Conservation (phyloP, 2,888 invertebrate species). For the Cheilosia variabilis region DNA sequence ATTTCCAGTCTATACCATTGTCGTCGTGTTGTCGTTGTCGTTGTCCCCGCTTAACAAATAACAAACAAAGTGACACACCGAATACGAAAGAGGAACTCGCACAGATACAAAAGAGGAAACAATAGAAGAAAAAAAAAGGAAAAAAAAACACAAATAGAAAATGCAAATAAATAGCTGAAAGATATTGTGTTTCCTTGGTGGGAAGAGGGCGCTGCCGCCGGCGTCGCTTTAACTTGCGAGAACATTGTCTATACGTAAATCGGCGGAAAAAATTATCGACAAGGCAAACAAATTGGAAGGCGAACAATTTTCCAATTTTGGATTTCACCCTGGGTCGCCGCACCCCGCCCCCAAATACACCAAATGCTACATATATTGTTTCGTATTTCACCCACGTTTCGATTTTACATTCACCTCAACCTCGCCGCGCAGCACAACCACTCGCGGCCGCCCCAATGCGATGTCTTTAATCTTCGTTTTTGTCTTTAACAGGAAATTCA, state of each 20-base stretch:
- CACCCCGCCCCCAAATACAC: background rate
- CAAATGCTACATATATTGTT: constrained; percentile 8
- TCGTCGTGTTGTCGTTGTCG: constrained; percentile 20
- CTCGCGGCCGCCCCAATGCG: background rate
- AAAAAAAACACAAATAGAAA: constrained; percentile 1
- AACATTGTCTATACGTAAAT: constrained; percentile 53
- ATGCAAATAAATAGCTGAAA: constrained; percentile 55
- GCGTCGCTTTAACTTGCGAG: background rate
- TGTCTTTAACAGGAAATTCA: constrained; percentile 58
- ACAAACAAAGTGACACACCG: constrained; percentile 36
- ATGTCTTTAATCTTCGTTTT: constrained; percentile 63
- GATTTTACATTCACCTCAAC: constrained; percentile 47
- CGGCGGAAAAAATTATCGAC: constrained; percentile 66
- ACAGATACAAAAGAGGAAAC: constrained; percentile 7
- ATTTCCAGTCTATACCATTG: constrained; percentile 46
- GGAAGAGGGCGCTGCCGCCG: background rate
- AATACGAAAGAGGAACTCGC: constrained; percentile 27
- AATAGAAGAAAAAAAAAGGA: background rate
- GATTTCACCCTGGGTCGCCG: constrained; percentile 9
- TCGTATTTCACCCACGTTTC: constrained; percentile 69
- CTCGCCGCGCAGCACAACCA: too few relatives aligned
- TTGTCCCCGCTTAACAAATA: constrained; percentile 35
- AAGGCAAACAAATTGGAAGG: constrained; percentile 66
- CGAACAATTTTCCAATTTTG: constrained; percentile 71
- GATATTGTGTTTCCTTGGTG: constrained; percentile 27